Conservation (phyloP, 2,797 vertebrate genomes). For the Macroramphosus scolopax region DNA sequence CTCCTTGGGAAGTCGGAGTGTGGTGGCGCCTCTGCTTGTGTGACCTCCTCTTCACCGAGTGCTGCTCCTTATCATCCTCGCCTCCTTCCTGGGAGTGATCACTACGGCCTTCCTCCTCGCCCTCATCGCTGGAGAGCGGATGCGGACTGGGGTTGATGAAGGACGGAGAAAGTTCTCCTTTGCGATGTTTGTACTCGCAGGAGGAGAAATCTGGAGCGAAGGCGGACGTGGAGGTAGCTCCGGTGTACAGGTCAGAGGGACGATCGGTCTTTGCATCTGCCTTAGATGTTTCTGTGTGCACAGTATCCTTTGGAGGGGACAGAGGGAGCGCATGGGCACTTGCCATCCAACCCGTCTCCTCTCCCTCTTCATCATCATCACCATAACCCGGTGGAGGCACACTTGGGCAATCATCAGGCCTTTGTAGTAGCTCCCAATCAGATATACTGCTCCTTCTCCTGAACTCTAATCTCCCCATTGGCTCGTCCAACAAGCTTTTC, state of each 20-base stretch:
- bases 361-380: slow-evolving; percentile 69
- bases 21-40: slow-evolving; percentile 75
- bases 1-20: slow-evolving; percentile 58
- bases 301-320: slow-evolving; percentile 63
- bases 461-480: slow-evolving; percentile 51
- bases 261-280: slow-evolving; percentile 47
- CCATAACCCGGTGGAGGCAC: slow-evolving; percentile 62
- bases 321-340: slow-evolving; percentile 65
- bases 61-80: slow-evolving; percentile 73
- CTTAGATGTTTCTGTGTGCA: slow-evolving; percentile 49
- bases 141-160: slow-evolving; percentile 94
- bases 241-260: slow-evolving; percentile 69
- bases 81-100: slow-evolving; percentile 68
- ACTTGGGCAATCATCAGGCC: slow-evolving; percentile 63
- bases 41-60: slow-evolving; percentile 83
- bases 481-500: slow-evolving; percentile 43
- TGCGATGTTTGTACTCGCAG: slow-evolving; percentile 81
- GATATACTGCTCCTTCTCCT: slow-evolving; percentile 74
- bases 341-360: slow-evolving; percentile 63
- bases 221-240: slow-evolving; percentile 56
- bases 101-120: slow-evolving; percentile 78
- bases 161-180: slow-evolving; percentile 91
- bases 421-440: slow-evolving; percentile 73
- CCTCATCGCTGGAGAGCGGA: slow-evolving; percentile 84
- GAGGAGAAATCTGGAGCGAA: slow-evolving; percentile 72